Conservation (phyloP, 2,797 vertebrate genomes). For the Poecilia picta region DNA sequence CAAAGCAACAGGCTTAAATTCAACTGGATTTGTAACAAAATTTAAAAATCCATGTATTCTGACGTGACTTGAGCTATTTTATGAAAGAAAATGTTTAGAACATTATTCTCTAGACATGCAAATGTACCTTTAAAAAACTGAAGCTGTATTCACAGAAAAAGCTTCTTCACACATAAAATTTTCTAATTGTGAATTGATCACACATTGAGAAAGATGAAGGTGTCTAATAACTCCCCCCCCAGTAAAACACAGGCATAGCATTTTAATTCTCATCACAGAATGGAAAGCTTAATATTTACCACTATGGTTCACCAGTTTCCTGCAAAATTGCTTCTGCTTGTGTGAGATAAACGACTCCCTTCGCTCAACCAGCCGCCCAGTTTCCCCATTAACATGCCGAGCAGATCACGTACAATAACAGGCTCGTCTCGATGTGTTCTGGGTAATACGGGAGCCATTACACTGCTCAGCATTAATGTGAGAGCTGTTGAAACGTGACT, state of each 20-base stretch:
- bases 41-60: no score
- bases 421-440: neutral
- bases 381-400: slow-evolving; percentile 7
- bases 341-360: neutral
- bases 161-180: no score
- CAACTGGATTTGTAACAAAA: no score
- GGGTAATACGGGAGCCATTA: neutral
- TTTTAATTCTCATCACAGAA: neutral
- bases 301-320: slow-evolving; percentile 12
- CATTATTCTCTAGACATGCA: neutral
- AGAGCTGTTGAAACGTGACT: neutral
- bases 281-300: neutral
- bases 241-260: neutral
- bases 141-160: neutral
- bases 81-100: neutral
- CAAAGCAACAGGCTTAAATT: no score
- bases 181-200: neutral
- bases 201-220: neutral
- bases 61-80: neutral
- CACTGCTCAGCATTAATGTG: neutral
- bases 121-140: neutral
- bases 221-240: neutral
- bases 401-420: neutral
- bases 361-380: neutral
- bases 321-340: slow-evolving; percentile 16